Conservation (phyloP, 1,140 invertebrate species). For the Lepidurus packardi region DNA sequence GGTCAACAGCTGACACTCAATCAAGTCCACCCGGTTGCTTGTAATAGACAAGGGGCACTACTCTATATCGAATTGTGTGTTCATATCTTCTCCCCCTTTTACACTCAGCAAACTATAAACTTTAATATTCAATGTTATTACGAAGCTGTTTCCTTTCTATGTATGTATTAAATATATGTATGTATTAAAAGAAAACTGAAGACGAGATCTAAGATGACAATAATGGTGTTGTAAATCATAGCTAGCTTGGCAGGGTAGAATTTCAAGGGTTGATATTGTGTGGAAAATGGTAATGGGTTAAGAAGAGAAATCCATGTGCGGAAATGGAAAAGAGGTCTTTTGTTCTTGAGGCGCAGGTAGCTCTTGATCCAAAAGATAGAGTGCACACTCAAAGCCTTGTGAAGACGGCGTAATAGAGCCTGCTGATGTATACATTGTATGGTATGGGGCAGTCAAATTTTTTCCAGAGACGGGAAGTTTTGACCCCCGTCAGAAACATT, state of each 20-base stretch:
- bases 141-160: too few relatives aligned
- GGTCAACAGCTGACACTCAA: constrained; percentile 18
- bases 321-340: constrained; percentile 3
- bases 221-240: constrained; percentile 15
- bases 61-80: neutral
- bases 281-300: constrained; percentile 22
- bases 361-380: constrained; percentile 9
- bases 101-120: neutral
- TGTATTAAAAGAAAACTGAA: neutral
- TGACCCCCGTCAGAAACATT: constrained; percentile 8
- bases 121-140: neutral
- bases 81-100: neutral
- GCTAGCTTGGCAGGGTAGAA: constrained; percentile 9
- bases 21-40: constrained; percentile 2
- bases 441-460: neutral
- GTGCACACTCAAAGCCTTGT: neutral
- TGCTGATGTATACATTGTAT: neutral
- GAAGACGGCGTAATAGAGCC: constrained; percentile 8
- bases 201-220: constrained; percentile 4
- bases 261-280: constrained; percentile 18
- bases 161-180: neutral
- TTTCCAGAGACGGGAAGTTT: neutral
- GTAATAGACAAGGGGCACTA: neutral
- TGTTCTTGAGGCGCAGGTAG: neutral
- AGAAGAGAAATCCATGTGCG: constrained; percentile 10